A percentile compares a stretch with the other conserved stretches of the same genome.
These are phyloP conservation scores for Poecilia picta DNA, from an alignment of 2,797 vertebrate species.

Conservation along the genomic window DNA sequence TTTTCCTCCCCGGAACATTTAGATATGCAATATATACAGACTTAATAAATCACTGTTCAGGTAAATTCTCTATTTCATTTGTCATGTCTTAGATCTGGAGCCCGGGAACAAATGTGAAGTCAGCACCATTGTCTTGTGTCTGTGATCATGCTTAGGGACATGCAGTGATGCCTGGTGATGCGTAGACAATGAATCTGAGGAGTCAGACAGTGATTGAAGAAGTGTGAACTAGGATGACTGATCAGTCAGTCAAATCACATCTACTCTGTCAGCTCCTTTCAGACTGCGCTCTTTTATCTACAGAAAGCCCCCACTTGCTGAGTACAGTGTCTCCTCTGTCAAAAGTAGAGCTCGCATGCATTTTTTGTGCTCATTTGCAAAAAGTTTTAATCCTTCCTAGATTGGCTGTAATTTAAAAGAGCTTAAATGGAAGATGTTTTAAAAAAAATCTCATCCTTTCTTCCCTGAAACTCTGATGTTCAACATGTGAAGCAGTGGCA, in stretches of 20 bases:
- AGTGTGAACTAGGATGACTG: slow-evolving; percentile 25
- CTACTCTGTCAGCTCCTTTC: slow-evolving; percentile 35
- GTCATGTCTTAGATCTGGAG: not conserved
- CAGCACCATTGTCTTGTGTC: not conserved
- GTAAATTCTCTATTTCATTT: not conserved
- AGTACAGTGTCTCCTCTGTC: slow-evolving; percentile 24
- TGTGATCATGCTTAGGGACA: slow-evolving; percentile 14
- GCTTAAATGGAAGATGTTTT: slow-evolving; percentile 36
- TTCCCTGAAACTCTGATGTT: slow-evolving; percentile 35
- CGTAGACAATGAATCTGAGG: slow-evolving; percentile 27
- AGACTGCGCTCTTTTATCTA: slow-evolving; percentile 41
- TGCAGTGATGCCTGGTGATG: slow-evolving; percentile 15
- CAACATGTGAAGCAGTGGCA: slow-evolving; percentile 47
- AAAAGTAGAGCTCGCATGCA: slow-evolving; percentile 19
- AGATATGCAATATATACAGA: not conserved
- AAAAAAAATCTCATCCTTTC: slow-evolving; percentile 24
- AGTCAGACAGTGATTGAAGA: slow-evolving; percentile 48
- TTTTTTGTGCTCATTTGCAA: slow-evolving; percentile 32
- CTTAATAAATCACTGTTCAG: not conserved
- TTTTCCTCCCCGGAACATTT: not conserved
- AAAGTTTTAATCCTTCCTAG: slow-evolving; percentile 43
- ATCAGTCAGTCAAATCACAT: slow-evolving; percentile 45
- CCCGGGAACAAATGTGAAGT: slow-evolving; percentile 5
- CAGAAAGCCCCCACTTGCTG: slow-evolving; percentile 12
- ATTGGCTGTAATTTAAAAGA: slow-evolving; percentile 26